These are phyloP conservation scores for Polydrusus cervinus DNA, from an alignment of 2,888 invertebrate genomes.

Conservation along the genomic window DNA sequence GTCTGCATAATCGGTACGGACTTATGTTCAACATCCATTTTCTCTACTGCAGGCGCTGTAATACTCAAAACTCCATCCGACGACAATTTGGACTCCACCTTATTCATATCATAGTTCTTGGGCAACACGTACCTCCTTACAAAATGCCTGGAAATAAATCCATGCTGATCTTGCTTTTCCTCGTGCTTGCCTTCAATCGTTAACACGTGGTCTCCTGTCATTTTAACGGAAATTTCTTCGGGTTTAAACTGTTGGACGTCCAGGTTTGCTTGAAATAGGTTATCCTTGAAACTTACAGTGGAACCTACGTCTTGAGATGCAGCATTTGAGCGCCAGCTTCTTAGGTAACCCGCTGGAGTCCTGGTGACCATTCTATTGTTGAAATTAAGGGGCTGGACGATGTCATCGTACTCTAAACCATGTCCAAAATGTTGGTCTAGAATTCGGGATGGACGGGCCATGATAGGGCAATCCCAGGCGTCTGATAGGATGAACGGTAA, in stretches of 20 bases:
- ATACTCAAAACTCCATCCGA: background rate
- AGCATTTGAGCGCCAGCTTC: background rate
- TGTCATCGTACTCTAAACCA: background rate
- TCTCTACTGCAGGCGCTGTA: background rate
- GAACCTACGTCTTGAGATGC: background rate
- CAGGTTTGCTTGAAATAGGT: background rate
- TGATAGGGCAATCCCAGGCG: background rate
- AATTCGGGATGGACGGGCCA: background rate
- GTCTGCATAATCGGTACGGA: background rate
- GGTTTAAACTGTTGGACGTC: constrained; percentile 3
- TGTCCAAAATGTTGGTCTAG: background rate
- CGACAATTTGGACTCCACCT: background rate
- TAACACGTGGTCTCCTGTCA: background rate
- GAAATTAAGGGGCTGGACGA: background rate
- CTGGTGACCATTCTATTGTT: background rate
- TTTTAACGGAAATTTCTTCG: background rate
- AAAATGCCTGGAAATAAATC: background rate
- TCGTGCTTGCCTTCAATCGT: constrained; percentile 3
- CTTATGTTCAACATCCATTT: background rate
- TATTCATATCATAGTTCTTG: background rate
- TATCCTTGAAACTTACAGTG: background rate
- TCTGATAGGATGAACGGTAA: background rate
- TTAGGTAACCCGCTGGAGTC: background rate
- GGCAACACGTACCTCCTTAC: background rate
- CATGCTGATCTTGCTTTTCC: background rate